Evolutionary conservation across 2,888 invertebrate genomes (phyloP).

Genomic region (Odontocolon sp.): DNA sequence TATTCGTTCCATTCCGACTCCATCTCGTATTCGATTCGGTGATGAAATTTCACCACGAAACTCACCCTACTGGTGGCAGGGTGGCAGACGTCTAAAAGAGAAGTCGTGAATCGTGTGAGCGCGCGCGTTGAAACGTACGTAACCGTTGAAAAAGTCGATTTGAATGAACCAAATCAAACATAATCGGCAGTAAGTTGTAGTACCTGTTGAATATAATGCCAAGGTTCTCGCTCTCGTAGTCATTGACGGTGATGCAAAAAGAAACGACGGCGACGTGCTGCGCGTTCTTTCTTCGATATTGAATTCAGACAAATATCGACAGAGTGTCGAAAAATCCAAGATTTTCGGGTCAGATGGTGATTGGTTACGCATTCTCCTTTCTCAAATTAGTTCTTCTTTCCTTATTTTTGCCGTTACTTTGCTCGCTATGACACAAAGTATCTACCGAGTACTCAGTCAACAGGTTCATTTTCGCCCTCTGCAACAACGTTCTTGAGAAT

Average conservation of each 20-base stretch:
- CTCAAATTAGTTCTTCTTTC: no score
- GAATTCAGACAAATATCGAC: not conserved
- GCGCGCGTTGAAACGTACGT: constrained; percentile 6
- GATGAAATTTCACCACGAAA: constrained; percentile 24
- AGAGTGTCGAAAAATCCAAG: not conserved
- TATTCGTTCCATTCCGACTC: not conserved
- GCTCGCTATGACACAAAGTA: not conserved
- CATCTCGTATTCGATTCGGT: not conserved
- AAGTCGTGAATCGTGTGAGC: constrained; percentile 28
- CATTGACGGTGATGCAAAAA: constrained; percentile 14
- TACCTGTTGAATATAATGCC: constrained; percentile 69
- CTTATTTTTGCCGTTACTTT: constrained; percentile 11
- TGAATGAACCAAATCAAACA: constrained; percentile 62
- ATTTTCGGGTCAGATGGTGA: not conserved
- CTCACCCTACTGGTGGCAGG: constrained; percentile 1
- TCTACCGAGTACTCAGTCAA: constrained; percentile 35
- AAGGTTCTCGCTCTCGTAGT: no score
- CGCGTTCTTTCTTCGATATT: not conserved
- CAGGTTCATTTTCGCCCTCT: constrained; percentile 52
- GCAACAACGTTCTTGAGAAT: constrained; percentile 42
- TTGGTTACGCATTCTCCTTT: no score
- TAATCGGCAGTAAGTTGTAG: constrained; percentile 44
- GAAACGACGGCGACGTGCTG: not conserved
- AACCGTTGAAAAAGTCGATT: constrained; percentile 55
- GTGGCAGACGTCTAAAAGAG: constrained; percentile 2